phyloP scores from a whole-genome alignment of 2,888 invertebrate species.

The Drosophila siamana region DNA sequence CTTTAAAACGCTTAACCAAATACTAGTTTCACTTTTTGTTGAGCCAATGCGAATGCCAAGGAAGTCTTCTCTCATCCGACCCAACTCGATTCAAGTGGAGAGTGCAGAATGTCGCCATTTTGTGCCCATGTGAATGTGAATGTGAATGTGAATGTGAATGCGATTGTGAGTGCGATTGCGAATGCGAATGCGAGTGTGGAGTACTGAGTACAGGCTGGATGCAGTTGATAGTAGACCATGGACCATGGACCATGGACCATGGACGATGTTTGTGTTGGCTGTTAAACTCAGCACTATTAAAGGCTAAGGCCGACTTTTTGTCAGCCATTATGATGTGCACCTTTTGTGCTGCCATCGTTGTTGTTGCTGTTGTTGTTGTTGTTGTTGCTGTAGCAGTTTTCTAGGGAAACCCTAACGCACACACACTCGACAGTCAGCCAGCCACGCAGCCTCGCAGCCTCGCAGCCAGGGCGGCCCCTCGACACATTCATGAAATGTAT shows the following conservation, averaged over 20 bases:
- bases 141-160: conserved; percentile 33
- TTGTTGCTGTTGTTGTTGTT: conserved; percentile 31
- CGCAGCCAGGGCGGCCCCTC: conserved; percentile 46
- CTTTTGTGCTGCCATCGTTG: conserved; percentile 66
- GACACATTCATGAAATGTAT: conserved; percentile 79
- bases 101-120: conserved; percentile 73
- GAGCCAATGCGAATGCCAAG: conserved; percentile 64
- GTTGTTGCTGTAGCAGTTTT: conserved; percentile 64
- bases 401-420: conserved; percentile 74
- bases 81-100: conserved; percentile 47
- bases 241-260: conserved; percentile 29
- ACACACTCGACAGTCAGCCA: conserved; percentile 12
- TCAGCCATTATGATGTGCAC: conserved; percentile 80
- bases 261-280: conserved; percentile 73
- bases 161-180: conserved; percentile 40
- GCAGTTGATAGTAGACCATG: conserved; percentile 11
- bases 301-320: conserved; percentile 81
- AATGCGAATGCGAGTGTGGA: conserved; percentile 41
- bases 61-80: conserved; percentile 48
- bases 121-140: conserved; percentile 50
- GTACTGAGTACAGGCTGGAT: conserved; percentile 38
- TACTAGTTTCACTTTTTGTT: conserved; percentile 73
- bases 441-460: too few relatives aligned
- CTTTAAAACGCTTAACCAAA: conserved; percentile 80
- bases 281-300: conserved; percentile 80